Conservation (phyloP, 2,113 vertebrate genomes). For the Pomatorhinus ruficollis region DNA sequence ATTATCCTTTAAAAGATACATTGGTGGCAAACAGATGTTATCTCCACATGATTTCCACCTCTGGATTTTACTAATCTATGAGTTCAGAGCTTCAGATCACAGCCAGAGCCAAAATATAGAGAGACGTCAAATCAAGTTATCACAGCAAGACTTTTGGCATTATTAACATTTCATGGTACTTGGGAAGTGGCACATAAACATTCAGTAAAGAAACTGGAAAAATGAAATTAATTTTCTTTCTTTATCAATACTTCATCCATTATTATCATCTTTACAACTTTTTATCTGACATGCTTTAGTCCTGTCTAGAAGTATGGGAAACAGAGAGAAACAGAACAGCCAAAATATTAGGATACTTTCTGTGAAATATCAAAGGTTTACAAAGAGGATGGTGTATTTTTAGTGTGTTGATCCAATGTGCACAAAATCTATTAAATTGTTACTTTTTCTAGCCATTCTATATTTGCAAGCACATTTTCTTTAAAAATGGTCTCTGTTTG, state of each 20-base stretch:
- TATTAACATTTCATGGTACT: not conserved
- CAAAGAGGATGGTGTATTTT: not conserved
- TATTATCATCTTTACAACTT: not conserved
- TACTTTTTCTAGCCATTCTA: not conserved
- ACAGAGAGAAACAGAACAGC: not conserved
- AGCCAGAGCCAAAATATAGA: not conserved
- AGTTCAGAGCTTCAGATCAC: conserved; percentile 10
- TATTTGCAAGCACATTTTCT: not conserved
- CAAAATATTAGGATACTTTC: not conserved
- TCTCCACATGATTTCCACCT: not conserved
- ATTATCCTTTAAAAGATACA: not conserved
- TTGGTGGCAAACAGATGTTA: not conserved
- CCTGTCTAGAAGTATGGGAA: not conserved
- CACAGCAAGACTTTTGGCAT: not conserved
- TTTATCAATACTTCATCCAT: not conserved
- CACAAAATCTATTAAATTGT: not conserved
- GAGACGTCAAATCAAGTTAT: conserved; percentile 20
- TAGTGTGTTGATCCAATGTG: not conserved
- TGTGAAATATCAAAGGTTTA: not conserved
- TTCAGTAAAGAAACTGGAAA: not conserved
- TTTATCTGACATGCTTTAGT: not conserved
- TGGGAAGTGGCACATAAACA: not conserved
- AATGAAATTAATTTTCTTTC: not conserved
- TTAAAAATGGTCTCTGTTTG: not conserved
- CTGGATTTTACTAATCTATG: conserved; percentile 23